phyloP scores from a whole-genome alignment of 2,113 vertebrate species.

The Pangasianodon gigas region DNA sequence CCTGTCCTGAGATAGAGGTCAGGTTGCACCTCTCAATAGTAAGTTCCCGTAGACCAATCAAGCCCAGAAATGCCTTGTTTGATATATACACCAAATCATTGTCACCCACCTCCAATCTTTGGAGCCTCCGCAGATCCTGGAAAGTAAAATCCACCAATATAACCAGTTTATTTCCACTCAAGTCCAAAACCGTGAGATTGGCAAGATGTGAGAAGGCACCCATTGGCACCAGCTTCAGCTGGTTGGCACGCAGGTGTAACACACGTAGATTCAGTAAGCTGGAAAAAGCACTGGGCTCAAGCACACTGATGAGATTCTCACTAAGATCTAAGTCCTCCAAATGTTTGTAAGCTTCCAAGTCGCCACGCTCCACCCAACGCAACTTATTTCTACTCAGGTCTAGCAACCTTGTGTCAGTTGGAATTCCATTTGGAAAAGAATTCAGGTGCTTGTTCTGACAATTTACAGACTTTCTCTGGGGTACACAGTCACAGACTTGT shows the following conservation, averaged over 20 bases:
- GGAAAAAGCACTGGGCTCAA: conserved; percentile 92
- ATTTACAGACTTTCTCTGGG: conserved; percentile 77
- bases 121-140: conserved; percentile 86
- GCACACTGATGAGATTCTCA: conserved; percentile 88
- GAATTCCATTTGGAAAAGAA: conserved; percentile 87
- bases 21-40: conserved; percentile 95
- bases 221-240: conserved; percentile 89
- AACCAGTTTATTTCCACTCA: conserved; percentile 95
- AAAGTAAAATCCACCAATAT: conserved; percentile 94
- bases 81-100: conserved; percentile 97
- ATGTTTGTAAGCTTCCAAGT: conserved; percentile 78
- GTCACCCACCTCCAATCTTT: conserved; percentile 88
- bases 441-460: conserved; percentile 87
- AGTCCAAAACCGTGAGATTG: conserved; percentile 91
- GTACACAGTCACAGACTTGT: conserved; percentile 85
- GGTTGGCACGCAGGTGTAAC: conserved; percentile 86
- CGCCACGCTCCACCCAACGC: conserved; percentile 88
- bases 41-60: conserved; percentile 85
- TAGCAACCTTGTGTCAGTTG: conserved; percentile 83
- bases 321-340: conserved; percentile 93
- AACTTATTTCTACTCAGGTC: conserved; percentile 92
- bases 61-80: conserved; percentile 88
- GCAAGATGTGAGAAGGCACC: conserved; percentile 88
- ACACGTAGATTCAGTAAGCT: conserved; percentile 81
- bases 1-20: conserved; percentile 88